Percentiles rank a stretch among this genome's conserved stretches.
phyloP scores from a whole-genome alignment of 2,888 invertebrate genomes.

The Drosophila paranaensis region DNA sequence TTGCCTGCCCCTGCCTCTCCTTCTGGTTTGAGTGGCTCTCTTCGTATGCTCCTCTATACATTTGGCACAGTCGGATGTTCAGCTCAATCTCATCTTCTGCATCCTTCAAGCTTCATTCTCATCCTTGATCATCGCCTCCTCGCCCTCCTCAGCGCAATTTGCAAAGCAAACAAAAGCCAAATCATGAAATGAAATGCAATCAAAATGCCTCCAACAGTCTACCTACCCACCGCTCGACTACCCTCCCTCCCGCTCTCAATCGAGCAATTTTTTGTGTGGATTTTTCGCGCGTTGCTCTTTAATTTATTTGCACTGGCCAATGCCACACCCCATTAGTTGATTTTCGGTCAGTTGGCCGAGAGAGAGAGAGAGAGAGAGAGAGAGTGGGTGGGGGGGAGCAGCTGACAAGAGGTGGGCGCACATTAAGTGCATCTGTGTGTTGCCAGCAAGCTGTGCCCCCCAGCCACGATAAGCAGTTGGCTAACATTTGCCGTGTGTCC shows the following conservation, averaged over 20 bases:
- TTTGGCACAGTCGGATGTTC: neutral
- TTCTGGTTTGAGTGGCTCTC: too few species aligned
- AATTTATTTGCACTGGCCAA: conserved; percentile 76
- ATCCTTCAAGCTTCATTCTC: neutral
- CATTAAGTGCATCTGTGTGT: conserved; percentile 63
- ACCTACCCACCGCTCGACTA: conserved; percentile 3
- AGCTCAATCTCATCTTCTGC: neutral
- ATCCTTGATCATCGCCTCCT: neutral
- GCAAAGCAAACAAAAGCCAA: conserved; percentile 73
- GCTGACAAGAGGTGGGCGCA: conserved; percentile 43
- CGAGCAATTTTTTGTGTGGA: conserved; percentile 28
- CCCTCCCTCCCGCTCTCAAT: neutral
- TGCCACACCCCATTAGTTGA: conserved; percentile 74
- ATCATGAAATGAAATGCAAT: conserved; percentile 73
- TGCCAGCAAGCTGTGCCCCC: conserved; percentile 8
- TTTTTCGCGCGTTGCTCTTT: conserved; percentile 69
- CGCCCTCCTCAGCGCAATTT: conserved; percentile 59
- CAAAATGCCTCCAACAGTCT: conserved; percentile 60
- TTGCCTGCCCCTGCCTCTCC: neutral
- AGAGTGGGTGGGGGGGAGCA: neutral
- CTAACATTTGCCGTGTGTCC: conserved; percentile 29
- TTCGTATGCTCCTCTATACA: neutral
- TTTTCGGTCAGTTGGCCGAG: conserved; percentile 6
- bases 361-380: too few species aligned
- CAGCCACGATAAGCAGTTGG: conserved; percentile 57